These are phyloP conservation scores for Chelmon rostratus DNA, from an alignment of 2,797 vertebrate species.

Conservation along the genomic window DNA sequence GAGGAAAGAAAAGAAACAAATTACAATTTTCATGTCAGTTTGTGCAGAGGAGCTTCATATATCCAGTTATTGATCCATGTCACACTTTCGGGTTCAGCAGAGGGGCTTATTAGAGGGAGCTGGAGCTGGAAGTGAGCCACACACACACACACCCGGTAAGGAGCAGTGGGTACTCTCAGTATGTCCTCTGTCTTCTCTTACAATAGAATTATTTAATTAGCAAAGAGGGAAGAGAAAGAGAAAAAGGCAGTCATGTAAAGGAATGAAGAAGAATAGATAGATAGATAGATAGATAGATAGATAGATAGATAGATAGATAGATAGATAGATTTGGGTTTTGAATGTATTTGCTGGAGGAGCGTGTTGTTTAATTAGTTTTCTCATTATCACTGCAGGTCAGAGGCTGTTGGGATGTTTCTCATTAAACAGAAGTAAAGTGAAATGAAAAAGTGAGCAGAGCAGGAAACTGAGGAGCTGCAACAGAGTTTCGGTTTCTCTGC, in stretches of 20 bases:
- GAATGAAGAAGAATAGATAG: constrained; percentile 23
- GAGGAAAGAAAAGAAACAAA: constrained; percentile 45
- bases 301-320: constrained; percentile 35
- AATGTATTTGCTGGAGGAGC: no score
- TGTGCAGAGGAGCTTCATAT: constrained; percentile 46
- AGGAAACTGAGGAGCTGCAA: constrained; percentile 1
- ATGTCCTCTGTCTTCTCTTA: background rate
- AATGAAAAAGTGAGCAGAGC: background rate
- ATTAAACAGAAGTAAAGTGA: constrained; percentile 3
- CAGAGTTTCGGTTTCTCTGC: constrained; percentile 46
- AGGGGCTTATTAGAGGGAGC: constrained; percentile 63
- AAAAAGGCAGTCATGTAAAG: constrained; percentile 2
- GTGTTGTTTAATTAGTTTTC: constrained; percentile 12
- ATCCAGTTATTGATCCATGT: constrained; percentile 67
- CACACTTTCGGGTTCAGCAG: constrained; percentile 41
- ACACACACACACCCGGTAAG: constrained; percentile 22
- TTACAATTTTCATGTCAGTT: constrained; percentile 48
- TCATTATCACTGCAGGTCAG: background rate
- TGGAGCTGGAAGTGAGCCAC: constrained; percentile 48
- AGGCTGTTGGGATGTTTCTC: constrained; percentile 4
- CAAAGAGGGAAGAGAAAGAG: background rate
- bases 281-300: constrained; percentile 21
- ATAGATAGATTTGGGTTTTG: constrained; percentile 7
- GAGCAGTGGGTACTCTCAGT: background rate
- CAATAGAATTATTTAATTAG: constrained; percentile 16